Base-by-base conservation (phyloP, 1,140 invertebrate genomes). In the Drosophila insularis region DNA sequence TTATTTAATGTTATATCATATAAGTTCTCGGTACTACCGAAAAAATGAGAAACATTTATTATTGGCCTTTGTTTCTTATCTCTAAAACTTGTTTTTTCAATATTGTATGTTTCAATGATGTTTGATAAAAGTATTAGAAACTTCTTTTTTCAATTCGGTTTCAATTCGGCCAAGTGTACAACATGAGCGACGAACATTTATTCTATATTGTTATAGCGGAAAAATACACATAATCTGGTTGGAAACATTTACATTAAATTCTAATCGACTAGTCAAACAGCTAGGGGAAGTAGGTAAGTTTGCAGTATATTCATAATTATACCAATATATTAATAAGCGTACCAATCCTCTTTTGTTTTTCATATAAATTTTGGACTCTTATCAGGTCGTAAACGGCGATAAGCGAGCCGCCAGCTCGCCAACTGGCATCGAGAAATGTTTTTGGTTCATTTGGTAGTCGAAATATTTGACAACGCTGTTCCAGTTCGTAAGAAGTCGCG, bases 401-500 rank as follows among this genome's bases (percentile, higher is more conserved):
- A 76, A 76, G 13, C 7, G 21, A n/a, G 8, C 23, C 1, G n/a
- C 39, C 21, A 11, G 2, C 27, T 27, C 43, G 43, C 7, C 23
- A 54, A 23, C 6, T 64, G 46, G 37, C 14, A 46, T 7, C 6
- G 43, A 10, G 14, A 19, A 46, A 46, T 13, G 10, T 13, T 11
- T 37, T 37, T 37, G 11, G 35, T 14, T 46, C 43, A 50, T 50
- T 50, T 39, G 46, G 14, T 35, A 58, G 59, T 69, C 35, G 39
- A 76, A 75, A 59, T 76, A 76, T 76, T 76, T 76, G 65, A 74
- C 73, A 76, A 63, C 43, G 43, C 13, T 66, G 40, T 35, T 74
- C 75, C 35, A 69, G 73, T 76, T 63, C 63, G 65, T 69, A 54
- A 76, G 53, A 43, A 76, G 68, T 66, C 31, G 59, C 53, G 43